These are phyloP conservation scores for Caradrina kadenii DNA, from an alignment of 2,888 invertebrate species.

Conservation along the genomic window DNA sequence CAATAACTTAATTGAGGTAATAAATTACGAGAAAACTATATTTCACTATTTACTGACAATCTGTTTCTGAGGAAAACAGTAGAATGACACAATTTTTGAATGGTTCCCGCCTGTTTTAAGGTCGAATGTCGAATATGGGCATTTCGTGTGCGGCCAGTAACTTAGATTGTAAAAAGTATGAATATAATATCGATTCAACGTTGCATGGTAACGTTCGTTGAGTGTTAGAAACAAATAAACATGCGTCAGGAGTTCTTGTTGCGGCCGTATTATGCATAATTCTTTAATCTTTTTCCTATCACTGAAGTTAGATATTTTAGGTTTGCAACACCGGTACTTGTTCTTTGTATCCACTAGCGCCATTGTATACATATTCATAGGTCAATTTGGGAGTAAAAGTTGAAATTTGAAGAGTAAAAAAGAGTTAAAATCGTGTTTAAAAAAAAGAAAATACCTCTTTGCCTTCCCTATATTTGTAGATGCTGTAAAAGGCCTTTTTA, in stretches of 20 bases:
- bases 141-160: constrained; percentile 19
- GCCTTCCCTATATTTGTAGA: too few relatives aligned
- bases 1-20: constrained; percentile 32
- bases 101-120: constrained; percentile 35
- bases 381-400: too few relatives aligned
- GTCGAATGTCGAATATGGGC: background rate
- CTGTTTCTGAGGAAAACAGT: constrained; percentile 54
- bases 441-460: too few relatives aligned
- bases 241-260: background rate
- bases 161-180: constrained; percentile 5
- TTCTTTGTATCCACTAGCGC: too few relatives aligned
- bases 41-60: constrained; percentile 36
- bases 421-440: too few relatives aligned
- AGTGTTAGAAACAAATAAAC: background rate
- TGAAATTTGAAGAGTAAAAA: too few relatives aligned
- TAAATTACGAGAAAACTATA: constrained; percentile 28
- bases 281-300: too few relatives aligned
- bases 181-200: constrained; percentile 47
- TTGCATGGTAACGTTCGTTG: constrained; percentile 39
- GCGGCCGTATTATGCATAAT: background rate
- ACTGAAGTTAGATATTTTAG: too few relatives aligned
- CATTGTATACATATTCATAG: too few relatives aligned
- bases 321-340: too few relatives aligned
- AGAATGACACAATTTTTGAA: constrained; percentile 42
- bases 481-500: too few relatives aligned